Evolutionary conservation across 37 sponge, comb jelly and placozoan species (phyloP), one percentile per base, ranked within the genome.

Genomic region (Geodia barretti): DNA sequence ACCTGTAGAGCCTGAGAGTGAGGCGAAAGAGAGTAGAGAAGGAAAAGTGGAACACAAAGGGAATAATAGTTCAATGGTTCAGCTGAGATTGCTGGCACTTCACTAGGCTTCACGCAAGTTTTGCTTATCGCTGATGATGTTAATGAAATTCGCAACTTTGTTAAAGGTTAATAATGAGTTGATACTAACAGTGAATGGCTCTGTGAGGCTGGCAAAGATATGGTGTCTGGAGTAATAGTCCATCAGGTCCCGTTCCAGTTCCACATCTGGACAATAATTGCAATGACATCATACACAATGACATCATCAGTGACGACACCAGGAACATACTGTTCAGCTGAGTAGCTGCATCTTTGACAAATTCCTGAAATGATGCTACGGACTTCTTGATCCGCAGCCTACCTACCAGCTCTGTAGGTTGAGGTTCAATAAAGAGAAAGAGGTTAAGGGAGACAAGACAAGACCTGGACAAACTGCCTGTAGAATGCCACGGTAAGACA

Each of bases 1-100:
- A 79, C 84, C 84, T 93, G 94, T 21, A 93, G 79, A 0, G 80
- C 90, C 92, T 92, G 69, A 9, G 20, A 24, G n/a, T n/a, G n/a
- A n/a, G n/a, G n/a, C n/a, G n/a, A n/a, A n/a, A n/a, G n/a, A n/a
- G n/a, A n/a, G n/a, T n/a, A n/a, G n/a, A n/a, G n/a, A n/a, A n/a
- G n/a, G n/a, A n/a, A n/a, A n/a, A n/a, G n/a, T n/a, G n/a, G n/a
- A n/a, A n/a, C n/a, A n/a, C n/a, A n/a, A n/a, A n/a, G n/a, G n/a
- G n/a, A n/a, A n/a, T n/a, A n/a, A n/a, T n/a, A n/a, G n/a, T n/a
- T n/a, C n/a, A n/a, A n/a, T n/a, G n/a, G n/a, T n/a, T n/a, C n/a
- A n/a, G n/a, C n/a, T n/a, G n/a, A n/a, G n/a, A n/a, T n/a, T n/a
- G n/a, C n/a, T n/a, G n/a, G n/a, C n/a, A n/a, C n/a, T n/a, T n/a